Conservation (phyloP, 2,888 invertebrate genomes). For the Acanthosepion lycidas region DNA sequence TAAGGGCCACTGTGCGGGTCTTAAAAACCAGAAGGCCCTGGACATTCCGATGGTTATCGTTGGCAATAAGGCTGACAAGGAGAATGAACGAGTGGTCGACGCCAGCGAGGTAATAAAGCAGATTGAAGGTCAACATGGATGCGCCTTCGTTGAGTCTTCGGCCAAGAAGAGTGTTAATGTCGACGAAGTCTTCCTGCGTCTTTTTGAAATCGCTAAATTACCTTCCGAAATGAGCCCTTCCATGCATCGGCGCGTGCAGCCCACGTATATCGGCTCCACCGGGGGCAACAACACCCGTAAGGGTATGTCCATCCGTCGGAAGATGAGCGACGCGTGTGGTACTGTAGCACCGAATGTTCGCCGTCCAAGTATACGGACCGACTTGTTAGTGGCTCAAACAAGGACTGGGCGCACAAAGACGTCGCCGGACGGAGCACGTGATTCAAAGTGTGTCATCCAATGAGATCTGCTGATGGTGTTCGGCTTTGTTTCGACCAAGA, state of each 20-base stretch:
- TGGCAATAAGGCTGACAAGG: slow-evolving; percentile 90
- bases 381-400: slow-evolving; percentile 89
- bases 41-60: slow-evolving; percentile 88
- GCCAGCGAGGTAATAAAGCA: slow-evolving; percentile 86
- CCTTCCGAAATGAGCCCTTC: slow-evolving; percentile 90
- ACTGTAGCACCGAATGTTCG: slow-evolving; percentile 91
- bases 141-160: slow-evolving; percentile 87
- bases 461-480: slow-evolving; percentile 49
- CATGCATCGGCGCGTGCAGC: slow-evolving; percentile 86
- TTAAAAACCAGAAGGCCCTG: slow-evolving; percentile 72
- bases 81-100: slow-evolving; percentile 82
- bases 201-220: slow-evolving; percentile 87
- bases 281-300: slow-evolving; percentile 56
- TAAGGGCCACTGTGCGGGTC: slow-evolving; percentile 74
- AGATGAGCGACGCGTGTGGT: slow-evolving; percentile 89
- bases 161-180: slow-evolving; percentile 87
- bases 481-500: background rate
- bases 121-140: slow-evolving; percentile 85
- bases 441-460: slow-evolving; percentile 61
- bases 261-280: slow-evolving; percentile 66
- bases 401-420: slow-evolving; percentile 57
- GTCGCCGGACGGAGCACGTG: slow-evolving; percentile 51
- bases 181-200: slow-evolving; percentile 88
- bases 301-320: slow-evolving; percentile 85
- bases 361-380: slow-evolving; percentile 89